phyloP scores from a whole-genome alignment of 2,888 invertebrate genomes.

The Diplazon laetatorius region DNA sequence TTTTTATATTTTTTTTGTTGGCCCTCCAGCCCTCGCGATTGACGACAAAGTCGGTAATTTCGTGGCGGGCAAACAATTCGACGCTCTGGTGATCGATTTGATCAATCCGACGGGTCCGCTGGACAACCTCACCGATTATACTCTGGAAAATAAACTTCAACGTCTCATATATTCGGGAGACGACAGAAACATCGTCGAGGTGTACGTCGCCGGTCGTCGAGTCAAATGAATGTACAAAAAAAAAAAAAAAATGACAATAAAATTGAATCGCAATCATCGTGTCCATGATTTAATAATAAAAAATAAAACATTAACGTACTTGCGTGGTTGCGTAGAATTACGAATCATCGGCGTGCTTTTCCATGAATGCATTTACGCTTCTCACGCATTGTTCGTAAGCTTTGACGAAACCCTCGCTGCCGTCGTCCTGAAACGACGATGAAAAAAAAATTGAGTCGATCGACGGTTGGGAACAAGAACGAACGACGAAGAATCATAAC shows the following conservation, averaged over 20 bases:
- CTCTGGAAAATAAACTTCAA: constrained; percentile 86
- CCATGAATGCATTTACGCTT: constrained; percentile 87
- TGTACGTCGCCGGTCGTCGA: constrained; percentile 89
- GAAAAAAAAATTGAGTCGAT: constrained; percentile 24
- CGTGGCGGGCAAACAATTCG: constrained; percentile 91
- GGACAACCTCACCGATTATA: constrained; percentile 84
- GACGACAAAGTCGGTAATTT: constrained; percentile 92
- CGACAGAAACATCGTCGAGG: constrained; percentile 90
- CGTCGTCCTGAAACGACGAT: constrained; percentile 84
- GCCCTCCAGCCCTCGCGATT: constrained; percentile 86
- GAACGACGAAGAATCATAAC: constrained; percentile 72
- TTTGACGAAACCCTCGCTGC: constrained; percentile 88
- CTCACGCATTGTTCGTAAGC: constrained; percentile 90
- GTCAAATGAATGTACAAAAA: no score
- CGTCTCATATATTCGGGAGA: constrained; percentile 92
- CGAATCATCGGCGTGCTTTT: constrained; percentile 69
- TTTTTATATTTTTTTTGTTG: neutral
- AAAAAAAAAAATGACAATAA: no score
- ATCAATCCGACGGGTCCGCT: constrained; percentile 83
- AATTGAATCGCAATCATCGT: no score
- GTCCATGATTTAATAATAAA: neutral
- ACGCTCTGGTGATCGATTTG: constrained; percentile 92
- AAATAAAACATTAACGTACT: constrained; percentile 31
- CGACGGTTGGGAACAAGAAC: neutral
- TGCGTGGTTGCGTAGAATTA: neutral